Conservation (phyloP, 2,797 vertebrate species). For the Silurus aristotelis region DNA sequence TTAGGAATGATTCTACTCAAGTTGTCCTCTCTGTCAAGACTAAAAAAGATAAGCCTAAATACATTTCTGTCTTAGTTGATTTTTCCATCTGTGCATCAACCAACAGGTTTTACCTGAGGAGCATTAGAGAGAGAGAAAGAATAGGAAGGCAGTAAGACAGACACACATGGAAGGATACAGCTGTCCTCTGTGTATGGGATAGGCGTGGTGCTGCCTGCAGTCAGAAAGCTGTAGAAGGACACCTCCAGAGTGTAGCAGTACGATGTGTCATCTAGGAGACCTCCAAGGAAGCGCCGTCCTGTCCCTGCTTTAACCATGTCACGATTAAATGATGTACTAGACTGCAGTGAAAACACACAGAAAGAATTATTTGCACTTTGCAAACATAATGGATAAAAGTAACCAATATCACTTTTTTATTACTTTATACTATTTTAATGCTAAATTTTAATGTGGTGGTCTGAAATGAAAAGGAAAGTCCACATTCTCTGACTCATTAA, state of each 20-base stretch:
- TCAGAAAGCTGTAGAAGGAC: conserved; percentile 95
- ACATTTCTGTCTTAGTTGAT: conserved; percentile 25
- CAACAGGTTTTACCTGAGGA: conserved; percentile 9
- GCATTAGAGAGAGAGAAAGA: background rate
- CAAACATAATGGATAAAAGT: no score
- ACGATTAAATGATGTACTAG: conserved; percentile 92
- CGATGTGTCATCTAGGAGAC: conserved; percentile 90
- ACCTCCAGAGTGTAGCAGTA: conserved; percentile 98
- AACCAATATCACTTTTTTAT: no score
- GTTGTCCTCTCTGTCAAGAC: conserved; percentile 8
- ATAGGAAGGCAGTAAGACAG: conserved; percentile 10
- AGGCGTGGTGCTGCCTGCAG: conserved; percentile 76
- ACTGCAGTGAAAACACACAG: conserved; percentile 70
- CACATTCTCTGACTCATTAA: background rate
- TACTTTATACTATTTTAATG: background rate
- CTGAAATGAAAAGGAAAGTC: background rate
- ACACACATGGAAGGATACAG: conserved; percentile 86
- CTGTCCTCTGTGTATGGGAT: conserved; percentile 94
- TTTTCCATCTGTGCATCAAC: conserved; percentile 25
- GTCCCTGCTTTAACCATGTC: conserved; percentile 96
- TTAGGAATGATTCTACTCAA: conserved; percentile 20
- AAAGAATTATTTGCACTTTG: background rate
- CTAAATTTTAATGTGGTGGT: background rate
- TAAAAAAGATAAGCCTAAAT: conserved; percentile 16
- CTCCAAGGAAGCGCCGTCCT: conserved; percentile 90